Conservation (phyloP, 2,113 vertebrate species). For the Drymodes brunneopygia region DNA sequence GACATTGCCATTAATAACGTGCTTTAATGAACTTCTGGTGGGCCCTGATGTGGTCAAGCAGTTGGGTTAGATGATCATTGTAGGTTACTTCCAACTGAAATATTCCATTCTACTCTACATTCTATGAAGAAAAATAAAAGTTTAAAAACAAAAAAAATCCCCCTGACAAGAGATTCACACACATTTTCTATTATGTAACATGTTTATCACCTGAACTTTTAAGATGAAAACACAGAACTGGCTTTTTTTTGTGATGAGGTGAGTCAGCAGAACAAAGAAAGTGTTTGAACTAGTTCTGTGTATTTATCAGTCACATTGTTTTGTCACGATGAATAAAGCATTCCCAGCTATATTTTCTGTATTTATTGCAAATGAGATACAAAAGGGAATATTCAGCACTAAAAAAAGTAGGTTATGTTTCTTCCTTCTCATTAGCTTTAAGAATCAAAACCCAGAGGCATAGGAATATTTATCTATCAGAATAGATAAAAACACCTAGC, state of each 20-base stretch:
- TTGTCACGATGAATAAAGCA: slow-evolving; percentile 3
- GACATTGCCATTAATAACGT: neutral
- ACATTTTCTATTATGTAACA: neutral
- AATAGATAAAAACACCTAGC: neutral
- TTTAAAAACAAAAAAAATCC: neutral
- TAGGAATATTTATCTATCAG: neutral
- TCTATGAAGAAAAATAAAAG: neutral
- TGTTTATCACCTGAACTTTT: neutral
- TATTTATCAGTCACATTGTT: neutral
- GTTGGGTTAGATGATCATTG: neutral
- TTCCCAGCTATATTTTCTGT: neutral
- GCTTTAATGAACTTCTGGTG: neutral
- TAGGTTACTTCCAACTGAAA: neutral
- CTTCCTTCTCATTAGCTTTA: neutral
- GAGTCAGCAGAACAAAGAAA: neutral
- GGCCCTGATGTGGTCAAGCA: neutral
- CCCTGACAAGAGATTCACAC: neutral
- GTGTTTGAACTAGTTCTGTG: neutral
- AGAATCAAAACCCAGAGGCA: neutral
- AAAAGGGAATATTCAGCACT: neutral
- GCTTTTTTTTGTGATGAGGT: neutral
- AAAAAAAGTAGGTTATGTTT: neutral
- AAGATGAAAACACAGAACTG: neutral
- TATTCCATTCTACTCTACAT: neutral
- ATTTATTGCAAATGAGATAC: neutral